Evolutionary conservation across 1,140 invertebrate genomes (phyloP), one percentile per base, ranked within the genome.

Genomic region (Halesus radiatus): DNA sequence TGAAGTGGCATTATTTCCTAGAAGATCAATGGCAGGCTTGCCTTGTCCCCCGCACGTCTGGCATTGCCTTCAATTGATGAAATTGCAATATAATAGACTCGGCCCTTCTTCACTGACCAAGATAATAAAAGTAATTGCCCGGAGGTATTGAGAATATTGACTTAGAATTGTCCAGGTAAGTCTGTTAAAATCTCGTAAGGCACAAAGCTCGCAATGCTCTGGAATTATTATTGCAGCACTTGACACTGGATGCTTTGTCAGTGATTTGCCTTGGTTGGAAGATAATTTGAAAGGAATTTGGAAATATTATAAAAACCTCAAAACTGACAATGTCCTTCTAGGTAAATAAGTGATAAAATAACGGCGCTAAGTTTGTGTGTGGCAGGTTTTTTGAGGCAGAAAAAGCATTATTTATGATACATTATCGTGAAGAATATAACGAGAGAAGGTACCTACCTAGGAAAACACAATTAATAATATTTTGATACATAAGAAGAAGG

Each of bases 1-100:
- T 62, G 66, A 83, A 75, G 52, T 54, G 3, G 20, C 64, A 79
- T 79, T 79, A 60, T 75, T 82, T 82, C 81, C 23, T 6, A 77
- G 81, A 82, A 79, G 18, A 76, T 76, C 37, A 80, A 66, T 76
- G 56, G 64, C 18, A 60, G 75, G 7, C n/a, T 10, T 22, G 15
- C 37, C 20, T 68, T 81, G 75, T 81, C 58, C 32, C n/a, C 23
- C 15, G 32, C 20, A 80, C 70, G 73, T 26, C 18, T 56, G 18
- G 20, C 29, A 68, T 73, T 20, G 62, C 7, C 50, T 29, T 76
- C 79, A 76, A 80, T 76, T 73, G 54, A 22, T 23, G 60, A 56
- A 73, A 26, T 54, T 37, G 32, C 68, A 72, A 72, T 62, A 70
- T 54, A 78, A 78, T 78, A 72, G 76, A 78, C 62, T 32, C 18